These are phyloP conservation scores for Amblyjoppa proteus DNA, from an alignment of 2,888 invertebrate genomes.

Conservation along the genomic window DNA sequence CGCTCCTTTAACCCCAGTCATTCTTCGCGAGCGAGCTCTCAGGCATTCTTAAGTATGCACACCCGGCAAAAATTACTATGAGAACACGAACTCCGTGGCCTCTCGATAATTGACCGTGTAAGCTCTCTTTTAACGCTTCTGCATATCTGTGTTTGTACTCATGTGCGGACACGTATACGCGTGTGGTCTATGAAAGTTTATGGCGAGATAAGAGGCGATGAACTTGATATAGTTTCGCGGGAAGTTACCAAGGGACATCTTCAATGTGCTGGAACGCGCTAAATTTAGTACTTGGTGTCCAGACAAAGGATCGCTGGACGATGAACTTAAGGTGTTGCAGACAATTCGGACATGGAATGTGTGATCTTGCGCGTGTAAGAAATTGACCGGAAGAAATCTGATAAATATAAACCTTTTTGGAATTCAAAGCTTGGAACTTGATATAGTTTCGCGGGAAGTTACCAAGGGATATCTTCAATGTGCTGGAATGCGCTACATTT, in stretches of 20 bases:
- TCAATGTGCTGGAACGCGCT: neutral
- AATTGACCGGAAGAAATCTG: neutral
- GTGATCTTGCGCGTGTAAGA: too few species aligned
- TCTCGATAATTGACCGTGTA: constrained; percentile 64
- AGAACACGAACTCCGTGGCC: constrained; percentile 58
- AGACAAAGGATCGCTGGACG: neutral
- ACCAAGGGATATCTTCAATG: neutral
- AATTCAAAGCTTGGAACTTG: neutral
- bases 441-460: constrained; percentile 27
- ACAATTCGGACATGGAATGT: too few species aligned
- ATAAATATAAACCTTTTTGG: neutral
- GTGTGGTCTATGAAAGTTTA: constrained; percentile 33
- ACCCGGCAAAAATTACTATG: constrained; percentile 66
- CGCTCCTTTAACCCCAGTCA: constrained; percentile 12
- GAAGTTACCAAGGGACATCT: constrained; percentile 13
- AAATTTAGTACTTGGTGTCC: neutral
- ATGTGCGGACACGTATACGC: neutral
- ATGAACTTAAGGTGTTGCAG: too few species aligned
- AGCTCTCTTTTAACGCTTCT: constrained; percentile 51
- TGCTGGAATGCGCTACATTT: neutral
- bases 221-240: constrained; percentile 11
- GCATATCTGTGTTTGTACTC: neutral
- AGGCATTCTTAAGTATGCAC: constrained; percentile 61
- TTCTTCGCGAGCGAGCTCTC: neutral
- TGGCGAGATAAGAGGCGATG: constrained; percentile 34